Evolutionary conservation across 1,140 invertebrate genomes (phyloP), one percentile per base, ranked within the genome.

Genomic region (Lordiphosa mommai): DNA sequence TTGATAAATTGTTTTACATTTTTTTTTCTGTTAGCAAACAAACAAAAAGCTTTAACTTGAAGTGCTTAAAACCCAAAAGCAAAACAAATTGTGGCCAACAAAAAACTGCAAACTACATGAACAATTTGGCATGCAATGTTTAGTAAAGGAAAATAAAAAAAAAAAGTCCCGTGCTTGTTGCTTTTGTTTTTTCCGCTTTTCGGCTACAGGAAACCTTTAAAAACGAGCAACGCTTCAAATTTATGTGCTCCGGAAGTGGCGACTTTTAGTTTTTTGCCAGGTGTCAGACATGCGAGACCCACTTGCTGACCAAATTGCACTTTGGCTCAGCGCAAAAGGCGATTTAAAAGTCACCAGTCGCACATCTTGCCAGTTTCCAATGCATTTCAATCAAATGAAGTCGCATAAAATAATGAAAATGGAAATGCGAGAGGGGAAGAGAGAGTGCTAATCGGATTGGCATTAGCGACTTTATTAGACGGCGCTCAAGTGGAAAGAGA

Each of bases 221-320:
- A 79, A 79, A 44, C 60, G 76, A 56, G 65, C 60, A 44, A 29
- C 57, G 56, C 65, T 74, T 82, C 60, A 60, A 82, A 79, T 79
- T 82, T 79, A 79, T 79, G 76, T 82, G 65, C 60, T 59, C 56
- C 76, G 76, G 70, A 79, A 74, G 65, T 73, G 56, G 60, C 79
- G 74, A 79, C 76, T 82, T 79, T 79, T 67, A 74, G 70, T 74
- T 79, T 80, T 79, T 82, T 53, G 52, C 56, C 73, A 79, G 73
- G 74, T 80, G 73, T 68, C 63, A 67, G 63, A 44, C 61, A 27
- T 61, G 59, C 38, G 48, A 23, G 20, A 23, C 10, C 46, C 36
- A 36, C 37, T 57, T 58, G 65, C 37, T 53, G 58, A 59, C 43
- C 59, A 32, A 66, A 60, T 33, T 48, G 23, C 8, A 49, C 38